Base-by-base conservation (phyloP, 2,797 vertebrate genomes). In the Falco concolor region DNA sequence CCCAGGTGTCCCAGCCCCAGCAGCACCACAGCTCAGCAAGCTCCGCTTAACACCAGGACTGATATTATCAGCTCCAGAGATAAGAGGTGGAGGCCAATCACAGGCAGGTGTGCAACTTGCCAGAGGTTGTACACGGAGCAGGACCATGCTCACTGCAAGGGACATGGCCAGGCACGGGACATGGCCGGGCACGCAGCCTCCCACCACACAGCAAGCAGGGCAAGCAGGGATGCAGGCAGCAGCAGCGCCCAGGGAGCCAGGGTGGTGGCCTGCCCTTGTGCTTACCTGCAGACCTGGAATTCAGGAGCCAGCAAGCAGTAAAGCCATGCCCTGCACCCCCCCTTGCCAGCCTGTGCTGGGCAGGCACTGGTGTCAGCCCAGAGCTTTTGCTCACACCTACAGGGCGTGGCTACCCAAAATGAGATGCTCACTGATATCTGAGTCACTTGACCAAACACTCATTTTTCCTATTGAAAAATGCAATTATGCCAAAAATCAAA, bases 401-500 rank as follows among this genome's bases (percentile, higher is more conserved):
- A 81, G 70, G 54, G 18, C 47, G 15, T 6, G 4, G 30, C 50
- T 84, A 2, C 63, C 28, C 19, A 7, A 45, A 73, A 22, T 36
- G n/a, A 14, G 76, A 56, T 28, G 64, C 56, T 52, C 64, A 36
- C 8, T 59, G 82, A 50, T 74, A 80, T 34, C 79, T 13, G 68
- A 94, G 57, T 72, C 69, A 42, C 74, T 91, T 56, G 77, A 93
- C 30, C 80, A 86, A 57, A 45, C 28, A 18, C 38, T 84, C 85
- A 6, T 49, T 93, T 90, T 88, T 72, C 34, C 13, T 13, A 7
- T 49, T 74, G 61, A 93, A 90, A 96, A 95, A 60, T 9, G 68
- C n/a, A 92, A 93, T 93, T 85, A 91, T 64, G 82, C 85, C 53
- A 70, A 87, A 61, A 84, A 94, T 82, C 81, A 74, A 77, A 85